Conservation (phyloP, 2,113 vertebrate species). For the Colaptes auratus region DNA sequence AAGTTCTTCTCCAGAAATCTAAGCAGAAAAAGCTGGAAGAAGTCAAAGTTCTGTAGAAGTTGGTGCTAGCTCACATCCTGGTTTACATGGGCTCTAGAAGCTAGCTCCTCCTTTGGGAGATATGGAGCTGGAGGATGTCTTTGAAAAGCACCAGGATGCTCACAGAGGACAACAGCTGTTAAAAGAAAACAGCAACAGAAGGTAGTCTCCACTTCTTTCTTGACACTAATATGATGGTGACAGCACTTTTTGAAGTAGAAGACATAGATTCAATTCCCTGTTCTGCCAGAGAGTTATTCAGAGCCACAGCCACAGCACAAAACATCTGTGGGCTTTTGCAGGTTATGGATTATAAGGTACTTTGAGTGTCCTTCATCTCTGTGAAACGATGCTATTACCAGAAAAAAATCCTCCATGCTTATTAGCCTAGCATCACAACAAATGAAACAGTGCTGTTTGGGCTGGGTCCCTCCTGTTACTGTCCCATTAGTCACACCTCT, state of each 20-base stretch:
- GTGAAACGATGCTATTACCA: too few relatives aligned
- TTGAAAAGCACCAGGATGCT: not conserved
- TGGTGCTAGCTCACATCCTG: fast-evolving
- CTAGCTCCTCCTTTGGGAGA: not conserved
- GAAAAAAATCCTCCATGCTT: too few relatives aligned
- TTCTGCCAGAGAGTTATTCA: too few relatives aligned
- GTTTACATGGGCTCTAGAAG: not conserved
- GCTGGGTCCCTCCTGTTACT: too few relatives aligned
- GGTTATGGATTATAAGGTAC: too few relatives aligned
- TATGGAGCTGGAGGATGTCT: not conserved
- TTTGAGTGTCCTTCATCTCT: too few relatives aligned
- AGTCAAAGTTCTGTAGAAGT: not conserved
- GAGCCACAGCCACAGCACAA: too few relatives aligned
- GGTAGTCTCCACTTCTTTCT: not conserved
- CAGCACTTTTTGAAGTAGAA: not conserved
- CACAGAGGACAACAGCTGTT: not conserved
- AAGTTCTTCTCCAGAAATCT: not conserved
- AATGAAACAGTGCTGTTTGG: too few relatives aligned
- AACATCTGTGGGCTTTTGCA: too few relatives aligned
- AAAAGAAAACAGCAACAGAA: not conserved
- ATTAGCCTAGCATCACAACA: too few relatives aligned
- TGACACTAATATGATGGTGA: not conserved
- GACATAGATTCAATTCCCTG: too few relatives aligned
- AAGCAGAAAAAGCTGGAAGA: fast-evolving
- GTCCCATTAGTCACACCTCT: too few relatives aligned